A percentile compares a stretch with the other conserved stretches of the same genome.
These are phyloP conservation scores for Gymnocephalus cernua DNA, from an alignment of 2,113 vertebrate species.

Conservation along the genomic window DNA sequence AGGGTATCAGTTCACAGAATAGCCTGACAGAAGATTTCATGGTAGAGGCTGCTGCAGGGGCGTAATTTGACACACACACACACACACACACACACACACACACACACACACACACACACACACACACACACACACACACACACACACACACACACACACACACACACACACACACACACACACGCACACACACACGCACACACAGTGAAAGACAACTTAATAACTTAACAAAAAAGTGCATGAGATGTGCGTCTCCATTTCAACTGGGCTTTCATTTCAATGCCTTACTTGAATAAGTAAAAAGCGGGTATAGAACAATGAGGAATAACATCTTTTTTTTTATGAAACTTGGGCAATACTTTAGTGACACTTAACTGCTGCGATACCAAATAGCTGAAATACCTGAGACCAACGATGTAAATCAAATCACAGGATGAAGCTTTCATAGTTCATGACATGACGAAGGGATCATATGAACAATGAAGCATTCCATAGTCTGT, in stretches of 20 bases:
- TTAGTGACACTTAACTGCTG: not conserved
- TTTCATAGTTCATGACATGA: not conserved
- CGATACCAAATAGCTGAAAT: slow-evolving; percentile 29
- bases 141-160: not conserved
- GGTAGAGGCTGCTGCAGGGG: slow-evolving; percentile 28
- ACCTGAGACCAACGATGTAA: slow-evolving; percentile 12
- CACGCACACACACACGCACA: not conserved
- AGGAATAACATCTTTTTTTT: not conserved
- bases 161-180: no score
- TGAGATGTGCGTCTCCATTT: not conserved
- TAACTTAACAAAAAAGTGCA: not conserved
- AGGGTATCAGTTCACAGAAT: slow-evolving; percentile 55
- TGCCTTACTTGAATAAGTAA: not conserved
- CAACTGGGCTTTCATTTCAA: not conserved
- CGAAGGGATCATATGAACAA: not conserved
- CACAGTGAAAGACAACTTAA: slow-evolving; percentile 28
- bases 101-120: no score
- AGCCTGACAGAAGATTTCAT: slow-evolving; percentile 42
- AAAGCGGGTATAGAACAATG: not conserved
- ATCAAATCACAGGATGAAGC: slow-evolving; percentile 11
- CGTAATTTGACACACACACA: slow-evolving; percentile 44
- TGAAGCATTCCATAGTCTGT: not conserved
- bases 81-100: not conserved
- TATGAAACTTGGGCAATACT: not conserved
- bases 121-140: not conserved